Percentiles rank a stretch among this genome's conserved stretches.
phyloP scores from a whole-genome alignment of 2,113 vertebrate genomes.

The Equus przewalskii region DNA sequence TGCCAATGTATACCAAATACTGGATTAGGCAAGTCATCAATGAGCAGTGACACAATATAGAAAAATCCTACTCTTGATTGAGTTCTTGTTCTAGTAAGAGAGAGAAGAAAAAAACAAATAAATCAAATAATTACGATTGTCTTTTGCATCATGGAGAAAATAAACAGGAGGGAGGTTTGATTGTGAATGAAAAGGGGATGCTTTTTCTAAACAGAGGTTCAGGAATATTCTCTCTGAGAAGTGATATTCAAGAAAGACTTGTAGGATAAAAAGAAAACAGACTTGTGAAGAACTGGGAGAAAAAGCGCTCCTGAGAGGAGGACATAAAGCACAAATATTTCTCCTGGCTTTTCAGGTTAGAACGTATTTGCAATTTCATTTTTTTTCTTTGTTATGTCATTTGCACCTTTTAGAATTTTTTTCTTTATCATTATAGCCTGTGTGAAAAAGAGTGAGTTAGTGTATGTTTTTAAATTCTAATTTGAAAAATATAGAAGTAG shows the following conservation, averaged over 20 bases:
- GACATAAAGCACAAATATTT: not conserved
- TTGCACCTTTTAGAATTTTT: not conserved
- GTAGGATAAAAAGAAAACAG: no score
- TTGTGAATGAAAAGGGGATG: not conserved
- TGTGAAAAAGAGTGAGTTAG: not conserved
- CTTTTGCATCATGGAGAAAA: slow-evolving; percentile 27
- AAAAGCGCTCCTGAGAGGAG: not conserved
- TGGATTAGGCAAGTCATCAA: slow-evolving; percentile 23
- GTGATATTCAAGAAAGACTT: not conserved
- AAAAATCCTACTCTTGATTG: slow-evolving; percentile 38
- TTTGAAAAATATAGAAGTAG: slow-evolving; percentile 54
- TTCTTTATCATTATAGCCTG: not conserved
- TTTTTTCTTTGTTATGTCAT: not conserved
- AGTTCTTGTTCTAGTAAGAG: slow-evolving; percentile 48
- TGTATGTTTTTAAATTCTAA: slow-evolving; percentile 36
- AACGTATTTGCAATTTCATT: not conserved
- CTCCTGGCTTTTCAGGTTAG: not conserved
- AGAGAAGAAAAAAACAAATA: not conserved
- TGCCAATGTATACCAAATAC: not conserved
- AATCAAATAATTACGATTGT: slow-evolving; percentile 61
- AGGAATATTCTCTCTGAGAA: not conserved
- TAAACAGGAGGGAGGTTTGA: not conserved
- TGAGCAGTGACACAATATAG: not conserved
- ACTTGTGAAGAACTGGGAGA: not conserved
- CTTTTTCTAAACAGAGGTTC: not conserved